Conservation (phyloP, 2,797 vertebrate genomes). For the Sparus aurata region DNA sequence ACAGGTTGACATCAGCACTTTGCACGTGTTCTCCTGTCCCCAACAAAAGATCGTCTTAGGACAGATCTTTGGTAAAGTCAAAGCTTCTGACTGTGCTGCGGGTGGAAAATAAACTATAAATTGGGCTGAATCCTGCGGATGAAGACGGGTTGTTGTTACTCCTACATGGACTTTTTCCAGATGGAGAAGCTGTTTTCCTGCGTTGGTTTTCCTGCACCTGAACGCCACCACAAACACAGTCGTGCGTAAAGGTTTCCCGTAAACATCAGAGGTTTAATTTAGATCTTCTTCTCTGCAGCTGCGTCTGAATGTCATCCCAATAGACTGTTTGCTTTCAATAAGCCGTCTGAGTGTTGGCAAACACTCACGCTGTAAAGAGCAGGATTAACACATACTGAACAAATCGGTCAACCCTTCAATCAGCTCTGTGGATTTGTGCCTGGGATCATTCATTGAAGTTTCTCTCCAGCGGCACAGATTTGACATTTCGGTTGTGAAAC, state of each 20-base stretch:
- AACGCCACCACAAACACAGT: not conserved
- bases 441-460: conserved; percentile 12
- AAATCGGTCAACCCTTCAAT: conserved; percentile 8
- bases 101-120: too few relatives aligned
- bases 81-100: not conserved
- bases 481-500: conserved; percentile 53
- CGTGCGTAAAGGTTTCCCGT: not conserved
- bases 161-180: too few relatives aligned
- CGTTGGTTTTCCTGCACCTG: not conserved
- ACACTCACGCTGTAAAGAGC: conserved; percentile 15
- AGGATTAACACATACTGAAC: conserved; percentile 31
- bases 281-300: conserved; percentile 18
- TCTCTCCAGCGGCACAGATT: conserved; percentile 10
- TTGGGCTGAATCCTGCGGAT: too few relatives aligned
- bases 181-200: too few relatives aligned
- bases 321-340: conserved; percentile 15
- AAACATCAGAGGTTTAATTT: conserved; percentile 2
- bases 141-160: not conserved
- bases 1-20: too few relatives aligned
- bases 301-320: not conserved
- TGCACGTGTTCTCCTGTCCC: too few relatives aligned
- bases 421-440: not conserved
- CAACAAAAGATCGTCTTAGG: too few relatives aligned
- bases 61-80: not conserved
- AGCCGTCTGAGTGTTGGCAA: conserved; percentile 26